phyloP scores from a whole-genome alignment of 2,797 vertebrate genomes.

The Macropodus opercularis region DNA sequence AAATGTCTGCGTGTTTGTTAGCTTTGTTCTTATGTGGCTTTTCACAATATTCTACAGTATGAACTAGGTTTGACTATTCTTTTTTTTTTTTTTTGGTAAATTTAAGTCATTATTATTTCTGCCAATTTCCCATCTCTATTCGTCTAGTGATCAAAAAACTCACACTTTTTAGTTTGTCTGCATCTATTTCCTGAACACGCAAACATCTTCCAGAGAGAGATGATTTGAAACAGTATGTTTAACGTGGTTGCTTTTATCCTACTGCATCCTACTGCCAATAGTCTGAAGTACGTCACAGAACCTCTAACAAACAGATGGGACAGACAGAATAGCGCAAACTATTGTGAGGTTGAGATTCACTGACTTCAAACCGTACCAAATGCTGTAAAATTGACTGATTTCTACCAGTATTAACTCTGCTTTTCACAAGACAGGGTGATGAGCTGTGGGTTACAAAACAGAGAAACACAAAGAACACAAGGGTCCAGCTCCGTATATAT shows the following conservation, averaged over 20 bases:
- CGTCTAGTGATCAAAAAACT: no score
- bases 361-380: slow-evolving; percentile 6
- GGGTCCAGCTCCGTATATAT: slow-evolving; percentile 41
- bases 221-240: no score
- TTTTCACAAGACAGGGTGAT: slow-evolving; percentile 41
- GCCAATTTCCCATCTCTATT: slow-evolving; percentile 50
- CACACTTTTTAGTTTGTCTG: no score
- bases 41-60: slow-evolving; percentile 24
- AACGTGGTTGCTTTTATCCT: no score
- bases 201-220: no score
- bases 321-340: not conserved
- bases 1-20: slow-evolving; percentile 23
- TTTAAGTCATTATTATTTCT: slow-evolving; percentile 39
- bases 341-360: slow-evolving; percentile 7
- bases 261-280: no score
- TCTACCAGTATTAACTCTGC: not conserved
- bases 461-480: slow-evolving; percentile 15
- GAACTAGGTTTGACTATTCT: slow-evolving; percentile 51
- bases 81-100: slow-evolving; percentile 6
- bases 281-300: slow-evolving; percentile 15
- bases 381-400: not conserved
- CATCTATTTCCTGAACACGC: no score
- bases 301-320: slow-evolving; percentile 5
- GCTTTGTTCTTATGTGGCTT: slow-evolving; percentile 26
- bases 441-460: slow-evolving; percentile 19